These are phyloP conservation scores for Hylaeus anthracinus DNA, from an alignment of 1,140 invertebrate genomes.

Conservation along the genomic window DNA sequence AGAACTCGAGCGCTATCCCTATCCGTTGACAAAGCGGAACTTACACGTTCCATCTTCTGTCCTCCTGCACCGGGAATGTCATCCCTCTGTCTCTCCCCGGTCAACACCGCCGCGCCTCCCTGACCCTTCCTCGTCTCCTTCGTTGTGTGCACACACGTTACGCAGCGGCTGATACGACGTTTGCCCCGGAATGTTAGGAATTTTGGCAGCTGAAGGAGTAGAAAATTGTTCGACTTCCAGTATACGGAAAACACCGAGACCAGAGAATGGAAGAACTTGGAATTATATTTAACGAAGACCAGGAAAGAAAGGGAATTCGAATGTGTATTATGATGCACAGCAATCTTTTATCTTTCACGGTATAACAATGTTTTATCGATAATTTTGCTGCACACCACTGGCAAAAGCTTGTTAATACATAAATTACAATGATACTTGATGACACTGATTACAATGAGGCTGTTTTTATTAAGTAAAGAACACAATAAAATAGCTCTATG, in stretches of 20 bases:
- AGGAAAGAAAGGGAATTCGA: background rate
- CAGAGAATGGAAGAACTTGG: too few species aligned
- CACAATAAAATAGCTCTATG: too few species aligned
- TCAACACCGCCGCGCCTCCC: too few species aligned
- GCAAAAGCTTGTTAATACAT: too few species aligned
- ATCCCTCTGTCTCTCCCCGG: background rate
- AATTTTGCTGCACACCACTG: too few species aligned
- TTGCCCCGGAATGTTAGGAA: background rate
- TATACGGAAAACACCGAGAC: background rate
- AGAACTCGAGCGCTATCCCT: constrained; percentile 24
- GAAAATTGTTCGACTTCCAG: background rate
- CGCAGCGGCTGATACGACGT: background rate
- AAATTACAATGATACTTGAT: too few species aligned
- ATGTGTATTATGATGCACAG: background rate
- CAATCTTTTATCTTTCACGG: too few species aligned
- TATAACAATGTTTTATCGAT: too few species aligned
- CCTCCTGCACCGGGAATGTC: constrained; percentile 10
- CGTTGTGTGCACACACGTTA: constrained; percentile 8
- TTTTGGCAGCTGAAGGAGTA: constrained; percentile 3
- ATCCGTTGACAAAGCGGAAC: constrained; percentile 44
- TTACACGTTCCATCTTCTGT: constrained; percentile 40
- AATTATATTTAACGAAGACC: background rate
- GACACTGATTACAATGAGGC: too few species aligned
- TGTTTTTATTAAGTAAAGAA: too few species aligned
- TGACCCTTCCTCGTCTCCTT: background rate